Percentiles rank a stretch among this genome's conserved stretches.
Evolutionary conservation across 2,113 vertebrate species (phyloP).

Genomic region (Lasiurus borealis): DNA sequence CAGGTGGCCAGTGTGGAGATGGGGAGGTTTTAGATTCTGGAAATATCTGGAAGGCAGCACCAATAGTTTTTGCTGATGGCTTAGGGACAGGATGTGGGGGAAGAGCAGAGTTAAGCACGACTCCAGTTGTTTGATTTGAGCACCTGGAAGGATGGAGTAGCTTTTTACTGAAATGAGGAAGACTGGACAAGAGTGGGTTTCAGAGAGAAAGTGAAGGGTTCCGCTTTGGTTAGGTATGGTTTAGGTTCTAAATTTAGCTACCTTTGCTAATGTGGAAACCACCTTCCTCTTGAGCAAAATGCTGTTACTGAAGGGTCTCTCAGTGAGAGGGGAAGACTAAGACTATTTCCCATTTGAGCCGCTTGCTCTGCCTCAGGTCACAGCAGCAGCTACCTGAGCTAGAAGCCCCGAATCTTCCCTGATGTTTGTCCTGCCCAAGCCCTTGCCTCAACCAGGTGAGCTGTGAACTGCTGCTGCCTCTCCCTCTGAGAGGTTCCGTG

Average conservation of each 20-base stretch:
- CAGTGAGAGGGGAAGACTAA: not conserved
- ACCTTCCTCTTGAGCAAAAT: not conserved
- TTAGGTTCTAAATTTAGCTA: not conserved
- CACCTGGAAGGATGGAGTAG: not conserved
- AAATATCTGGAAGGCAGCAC: not conserved
- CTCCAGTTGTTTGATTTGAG: not conserved
- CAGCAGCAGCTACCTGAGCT: not conserved
- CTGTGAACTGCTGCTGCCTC: not conserved
- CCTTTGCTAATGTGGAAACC: not conserved
- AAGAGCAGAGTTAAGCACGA: not conserved
- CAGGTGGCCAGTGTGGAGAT: not conserved
- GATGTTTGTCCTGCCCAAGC: not conserved
- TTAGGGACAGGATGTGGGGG: not conserved
- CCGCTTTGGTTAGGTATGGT: not conserved
- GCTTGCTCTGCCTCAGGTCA: not conserved
- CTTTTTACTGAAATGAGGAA: not conserved
- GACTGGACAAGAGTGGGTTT: not conserved
- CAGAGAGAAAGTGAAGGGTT: not conserved
- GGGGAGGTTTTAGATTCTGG: not conserved
- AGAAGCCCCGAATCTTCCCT: not conserved
- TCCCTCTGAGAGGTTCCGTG: not conserved
- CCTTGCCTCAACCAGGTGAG: not conserved
- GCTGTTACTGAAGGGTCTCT: not conserved
- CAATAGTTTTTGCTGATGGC: not conserved
- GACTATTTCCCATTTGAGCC: too few relatives aligned